Evolutionary conservation across 1,140 invertebrate species (phyloP).

Genomic region (Ostrea edulis): DNA sequence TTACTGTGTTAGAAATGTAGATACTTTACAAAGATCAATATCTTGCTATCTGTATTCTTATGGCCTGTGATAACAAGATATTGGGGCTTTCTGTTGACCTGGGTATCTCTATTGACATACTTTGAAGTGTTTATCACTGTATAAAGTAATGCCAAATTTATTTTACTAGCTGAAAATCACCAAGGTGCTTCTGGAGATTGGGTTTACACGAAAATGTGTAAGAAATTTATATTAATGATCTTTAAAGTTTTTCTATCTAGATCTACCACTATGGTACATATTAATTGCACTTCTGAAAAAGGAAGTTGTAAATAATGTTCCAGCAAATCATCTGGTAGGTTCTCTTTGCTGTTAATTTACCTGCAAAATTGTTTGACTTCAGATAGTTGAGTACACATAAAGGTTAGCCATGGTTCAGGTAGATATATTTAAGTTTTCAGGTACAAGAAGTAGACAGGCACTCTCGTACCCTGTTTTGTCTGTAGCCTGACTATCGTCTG

Average conservation of each 20-base stretch:
- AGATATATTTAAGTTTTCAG: constrained; percentile 8
- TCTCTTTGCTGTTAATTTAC: constrained; percentile 14
- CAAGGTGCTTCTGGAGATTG: neutral
- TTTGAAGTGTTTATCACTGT: constrained; percentile 24
- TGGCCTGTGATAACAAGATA: constrained; percentile 1
- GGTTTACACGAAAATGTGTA: constrained; percentile 9
- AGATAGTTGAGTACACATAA: constrained; percentile 9
- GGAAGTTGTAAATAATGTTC: constrained; percentile 4
- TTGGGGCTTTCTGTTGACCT: neutral
- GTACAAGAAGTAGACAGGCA: neutral
- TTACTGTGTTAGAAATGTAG: constrained; percentile 3
- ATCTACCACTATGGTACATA: neutral
- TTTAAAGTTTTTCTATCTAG: neutral
- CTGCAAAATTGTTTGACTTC: neutral
- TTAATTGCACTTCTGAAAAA: constrained; percentile 14
- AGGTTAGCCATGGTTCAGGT: constrained; percentile 21
- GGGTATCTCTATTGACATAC: constrained; percentile 25
- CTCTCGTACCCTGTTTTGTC: neutral
- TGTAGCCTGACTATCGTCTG: neutral
- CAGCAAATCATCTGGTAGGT: neutral
- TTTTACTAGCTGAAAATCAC: neutral
- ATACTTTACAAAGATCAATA: constrained; percentile 12
- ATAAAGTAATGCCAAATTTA: constrained; percentile 26
- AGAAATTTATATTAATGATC: neutral
- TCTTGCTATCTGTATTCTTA: neutral